Evolutionary conservation across 2,797 vertebrate species (phyloP).

Genomic region (Neosilurus mollespiculum): DNA sequence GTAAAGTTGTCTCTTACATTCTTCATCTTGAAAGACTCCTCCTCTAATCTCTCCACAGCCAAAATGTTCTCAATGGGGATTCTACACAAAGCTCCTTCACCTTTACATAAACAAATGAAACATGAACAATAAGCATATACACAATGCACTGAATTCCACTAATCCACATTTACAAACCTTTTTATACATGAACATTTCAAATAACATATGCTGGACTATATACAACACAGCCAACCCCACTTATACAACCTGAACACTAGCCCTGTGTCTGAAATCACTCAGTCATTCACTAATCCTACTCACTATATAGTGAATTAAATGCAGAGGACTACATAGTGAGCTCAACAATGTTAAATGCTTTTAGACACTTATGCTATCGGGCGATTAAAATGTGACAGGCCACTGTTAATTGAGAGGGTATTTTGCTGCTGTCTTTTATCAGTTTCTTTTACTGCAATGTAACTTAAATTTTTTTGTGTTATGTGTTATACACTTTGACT

Average conservation of each 20-base stretch:
- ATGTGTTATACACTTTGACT: no score
- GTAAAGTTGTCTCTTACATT: constrained; percentile 79
- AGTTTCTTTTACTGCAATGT: no score
- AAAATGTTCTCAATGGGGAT: constrained; percentile 99
- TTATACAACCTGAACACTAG: background rate
- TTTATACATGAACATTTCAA: background rate
- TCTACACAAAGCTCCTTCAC: constrained; percentile 90
- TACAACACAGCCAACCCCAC: background rate
- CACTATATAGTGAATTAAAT: no score
- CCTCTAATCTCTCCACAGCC: constrained; percentile 94
- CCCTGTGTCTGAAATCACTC: no score
- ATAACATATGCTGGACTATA: background rate
- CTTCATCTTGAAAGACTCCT: constrained; percentile 99
- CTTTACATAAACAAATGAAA: constrained; percentile 66
- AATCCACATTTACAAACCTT: background rate
- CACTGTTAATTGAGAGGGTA: no score
- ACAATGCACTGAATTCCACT: background rate
- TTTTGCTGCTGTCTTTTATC: no score
- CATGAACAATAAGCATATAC: background rate
- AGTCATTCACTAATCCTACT: no score
- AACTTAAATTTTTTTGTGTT: no score
- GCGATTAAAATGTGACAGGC: no score
- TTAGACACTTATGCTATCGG: no score
- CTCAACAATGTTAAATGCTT: no score
- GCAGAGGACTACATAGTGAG: no score